A percentile compares a stretch with the other conserved stretches of the same genome.
Conservation (phyloP, 2,113 vertebrate species). For the Bungarus multicinctus region DNA sequence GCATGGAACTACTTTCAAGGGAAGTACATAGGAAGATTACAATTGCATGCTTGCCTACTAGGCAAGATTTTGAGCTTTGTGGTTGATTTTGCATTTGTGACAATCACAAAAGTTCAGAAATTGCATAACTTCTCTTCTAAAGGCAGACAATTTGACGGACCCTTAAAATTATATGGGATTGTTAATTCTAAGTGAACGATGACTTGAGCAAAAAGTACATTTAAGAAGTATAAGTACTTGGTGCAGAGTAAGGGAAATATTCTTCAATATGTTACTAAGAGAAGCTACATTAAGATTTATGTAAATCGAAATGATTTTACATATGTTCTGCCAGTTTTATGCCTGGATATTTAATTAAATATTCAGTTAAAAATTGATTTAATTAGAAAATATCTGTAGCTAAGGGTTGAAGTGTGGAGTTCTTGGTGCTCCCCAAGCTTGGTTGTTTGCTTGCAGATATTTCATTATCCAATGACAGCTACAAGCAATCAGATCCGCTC, state of each 20-base stretch:
- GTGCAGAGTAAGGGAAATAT: not conserved
- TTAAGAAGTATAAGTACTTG: not conserved
- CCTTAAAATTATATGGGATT: not conserved
- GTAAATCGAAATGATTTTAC: not conserved
- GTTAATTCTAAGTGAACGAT: not conserved
- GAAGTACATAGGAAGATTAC: not conserved
- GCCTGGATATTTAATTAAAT: not conserved
- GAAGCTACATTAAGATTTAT: not conserved
- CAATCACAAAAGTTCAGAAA: not conserved
- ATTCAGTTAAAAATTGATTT: not conserved
- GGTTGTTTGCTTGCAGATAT: not conserved
- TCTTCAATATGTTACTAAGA: not conserved
- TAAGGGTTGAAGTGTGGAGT: not conserved
- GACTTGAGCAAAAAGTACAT: not conserved
- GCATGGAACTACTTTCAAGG: not conserved
- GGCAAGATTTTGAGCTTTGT: not conserved
- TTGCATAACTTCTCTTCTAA: not conserved
- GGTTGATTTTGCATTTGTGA: not conserved
- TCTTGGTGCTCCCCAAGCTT: not conserved
- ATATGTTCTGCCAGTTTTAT: not conserved
- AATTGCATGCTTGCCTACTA: not conserved
- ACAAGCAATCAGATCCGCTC: not conserved
- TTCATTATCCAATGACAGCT: not conserved
- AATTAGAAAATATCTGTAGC: not conserved
- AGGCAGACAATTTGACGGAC: not conserved